phyloP scores from a whole-genome alignment of 2,113 vertebrate genomes.

The Dissostichus mawsoni region DNA sequence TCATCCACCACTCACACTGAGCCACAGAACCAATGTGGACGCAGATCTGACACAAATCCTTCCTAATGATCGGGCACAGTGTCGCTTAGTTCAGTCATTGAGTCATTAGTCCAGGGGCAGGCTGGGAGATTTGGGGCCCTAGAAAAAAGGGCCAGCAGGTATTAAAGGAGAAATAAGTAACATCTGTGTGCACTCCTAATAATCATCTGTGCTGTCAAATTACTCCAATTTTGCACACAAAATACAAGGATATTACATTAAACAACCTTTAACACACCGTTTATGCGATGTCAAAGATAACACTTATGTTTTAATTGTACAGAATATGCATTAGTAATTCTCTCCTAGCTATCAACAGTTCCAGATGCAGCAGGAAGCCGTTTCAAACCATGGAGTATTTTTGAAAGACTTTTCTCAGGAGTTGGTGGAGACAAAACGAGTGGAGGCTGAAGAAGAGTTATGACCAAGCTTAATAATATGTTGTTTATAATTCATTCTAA shows the following conservation, averaged over 20 bases:
- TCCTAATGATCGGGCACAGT: background rate
- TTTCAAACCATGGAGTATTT: too few species aligned
- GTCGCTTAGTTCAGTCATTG: constrained; percentile 34
- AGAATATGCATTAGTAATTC: too few species aligned
- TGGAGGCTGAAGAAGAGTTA: too few species aligned
- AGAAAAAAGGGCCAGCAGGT: background rate
- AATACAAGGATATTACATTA: background rate
- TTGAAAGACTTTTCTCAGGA: too few species aligned
- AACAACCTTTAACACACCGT: background rate
- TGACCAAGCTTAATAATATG: too few species aligned
- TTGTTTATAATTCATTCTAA: too few species aligned
- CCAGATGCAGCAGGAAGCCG: too few species aligned
- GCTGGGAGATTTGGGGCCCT: background rate
- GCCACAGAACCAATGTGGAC: background rate
- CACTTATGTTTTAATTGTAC: background rate
- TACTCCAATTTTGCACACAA: too few species aligned
- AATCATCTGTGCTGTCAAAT: background rate
- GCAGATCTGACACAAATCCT: background rate
- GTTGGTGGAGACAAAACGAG: too few species aligned
- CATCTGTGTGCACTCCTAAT: background rate
- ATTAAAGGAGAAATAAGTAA: background rate
- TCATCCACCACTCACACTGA: background rate
- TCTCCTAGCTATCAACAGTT: too few species aligned
- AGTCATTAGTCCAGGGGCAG: background rate
- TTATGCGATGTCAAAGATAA: background rate